Base-by-base conservation (phyloP, 1,140 invertebrate species). In the Helicorthomorpha holstii region DNA sequence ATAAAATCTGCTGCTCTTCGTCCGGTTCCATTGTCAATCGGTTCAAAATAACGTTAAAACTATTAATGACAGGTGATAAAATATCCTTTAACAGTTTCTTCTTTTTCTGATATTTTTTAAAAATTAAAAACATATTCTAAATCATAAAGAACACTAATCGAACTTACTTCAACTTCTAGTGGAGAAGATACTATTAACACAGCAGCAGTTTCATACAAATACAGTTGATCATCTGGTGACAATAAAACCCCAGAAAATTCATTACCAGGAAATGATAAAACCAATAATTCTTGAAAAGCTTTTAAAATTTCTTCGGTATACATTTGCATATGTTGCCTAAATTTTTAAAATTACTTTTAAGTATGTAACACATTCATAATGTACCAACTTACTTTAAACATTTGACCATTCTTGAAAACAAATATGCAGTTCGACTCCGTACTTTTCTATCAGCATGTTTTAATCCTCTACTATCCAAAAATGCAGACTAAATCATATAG, bases 151-250 rank as follows among this genome's bases (percentile, higher is more conserved):
- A n/a, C 16, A 7, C 7, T 7, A 34, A 34, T 34, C 16, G 16
- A 27, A 45, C 58, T 57, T 59, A 73, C 70, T 62, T 69, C 62
- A 26, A 64, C 59, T 23, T 66, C 58, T 47, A 69, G 66, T 49
- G 65, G 61, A 49, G 68, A 66, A 27, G 67, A 66, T 2, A 77
- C 66, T 48, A 78, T 73, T 7, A 78, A 60, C 49, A 71, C 66
- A 4, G 72, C 69, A 27, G 73, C 71, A 34, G 75, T 72, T 65
- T 78, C 76, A 57, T 74, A 78, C 19, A 78, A 58, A 58, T 73
- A 75, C 3, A 76, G 59, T 56, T 77, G 75, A 57, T 78, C 76
- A 56, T 75, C 73, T 25, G 63, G 60, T 1, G 69, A 67, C 16
- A 75, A 56, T 12, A 65, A 48, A 21, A 64, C 60, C 12, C 55